These are phyloP conservation scores for Coranthus polyacanthus DNA, from an alignment of 2,797 vertebrate genomes.

Conservation along the genomic window DNA sequence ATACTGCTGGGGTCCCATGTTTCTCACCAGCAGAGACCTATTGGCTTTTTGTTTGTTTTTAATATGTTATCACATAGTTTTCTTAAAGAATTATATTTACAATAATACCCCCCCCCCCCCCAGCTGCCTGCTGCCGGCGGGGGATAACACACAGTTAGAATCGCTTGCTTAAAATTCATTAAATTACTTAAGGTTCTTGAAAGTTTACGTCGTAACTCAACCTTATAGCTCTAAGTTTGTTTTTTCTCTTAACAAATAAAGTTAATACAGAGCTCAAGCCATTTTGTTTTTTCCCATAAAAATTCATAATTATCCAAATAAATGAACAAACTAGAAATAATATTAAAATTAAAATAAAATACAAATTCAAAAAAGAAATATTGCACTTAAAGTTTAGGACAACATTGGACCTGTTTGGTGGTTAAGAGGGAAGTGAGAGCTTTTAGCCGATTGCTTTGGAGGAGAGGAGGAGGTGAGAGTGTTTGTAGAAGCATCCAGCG, in stretches of 20 bases:
- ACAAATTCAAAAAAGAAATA: conserved; percentile 83
- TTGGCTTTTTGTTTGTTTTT: conserved; percentile 73
- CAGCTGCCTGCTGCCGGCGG: conserved; percentile 88
- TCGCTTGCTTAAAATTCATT: conserved; percentile 79
- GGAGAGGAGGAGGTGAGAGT: conserved; percentile 66
- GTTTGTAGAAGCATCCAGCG: conserved; percentile 87
- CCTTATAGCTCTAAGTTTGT: conserved; percentile 79
- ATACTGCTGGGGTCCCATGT: conserved; percentile 79
- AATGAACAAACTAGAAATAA: conserved; percentile 76
- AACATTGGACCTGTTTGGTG: conserved; percentile 80
- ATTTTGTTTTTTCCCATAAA: conserved; percentile 67
- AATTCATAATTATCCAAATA: conserved; percentile 74
- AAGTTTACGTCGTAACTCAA: conserved; percentile 80
- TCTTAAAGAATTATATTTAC: conserved; percentile 89
- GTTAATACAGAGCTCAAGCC: conserved; percentile 84
- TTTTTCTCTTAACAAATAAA: conserved; percentile 82
- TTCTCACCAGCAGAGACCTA: conserved; percentile 78
- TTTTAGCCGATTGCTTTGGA: conserved; percentile 84
- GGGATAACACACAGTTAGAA: conserved; percentile 81
- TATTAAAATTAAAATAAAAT: conserved; percentile 76
- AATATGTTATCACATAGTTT: conserved; percentile 83
- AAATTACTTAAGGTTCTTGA: conserved; percentile 79
- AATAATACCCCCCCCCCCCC: conserved; percentile 83
- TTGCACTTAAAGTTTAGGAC: conserved; percentile 94
- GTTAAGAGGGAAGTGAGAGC: conserved; percentile 79